These are phyloP conservation scores for Rhingia rostrata DNA, from an alignment of 2,888 invertebrate species.

Conservation along the genomic window DNA sequence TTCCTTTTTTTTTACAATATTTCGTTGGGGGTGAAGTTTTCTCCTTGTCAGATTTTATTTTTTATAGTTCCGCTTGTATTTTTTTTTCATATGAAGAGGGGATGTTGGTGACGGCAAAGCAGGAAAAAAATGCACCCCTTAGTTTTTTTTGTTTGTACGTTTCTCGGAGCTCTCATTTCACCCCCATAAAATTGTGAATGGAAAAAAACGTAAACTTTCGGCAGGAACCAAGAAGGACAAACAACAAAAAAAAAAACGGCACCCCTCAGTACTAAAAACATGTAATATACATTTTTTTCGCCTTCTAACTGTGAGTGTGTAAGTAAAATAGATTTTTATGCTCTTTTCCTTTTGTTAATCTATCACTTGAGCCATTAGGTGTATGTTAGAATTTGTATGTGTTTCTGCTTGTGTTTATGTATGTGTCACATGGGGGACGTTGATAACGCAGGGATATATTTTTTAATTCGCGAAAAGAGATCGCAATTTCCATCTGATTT, in stretches of 20 bases:
- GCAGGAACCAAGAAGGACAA: slow-evolving; percentile 19
- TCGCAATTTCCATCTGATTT: slow-evolving; percentile 13
- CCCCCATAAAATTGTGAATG: slow-evolving; percentile 56
- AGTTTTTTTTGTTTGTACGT: slow-evolving; percentile 36
- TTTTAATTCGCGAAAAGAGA: slow-evolving; percentile 11
- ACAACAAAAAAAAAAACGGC: slow-evolving; percentile 28
- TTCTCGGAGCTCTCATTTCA: slow-evolving; percentile 53
- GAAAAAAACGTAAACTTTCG: slow-evolving; percentile 48
- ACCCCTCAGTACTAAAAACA: slow-evolving; percentile 33
- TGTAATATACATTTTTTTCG: slow-evolving; percentile 11
- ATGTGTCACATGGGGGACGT: background rate
- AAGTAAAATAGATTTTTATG: slow-evolving; percentile 28
- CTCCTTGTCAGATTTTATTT: slow-evolving; percentile 50
- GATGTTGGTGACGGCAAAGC: slow-evolving; percentile 37
- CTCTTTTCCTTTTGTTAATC: slow-evolving; percentile 32
- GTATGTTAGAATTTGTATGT: background rate
- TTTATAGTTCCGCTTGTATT: slow-evolving; percentile 42
- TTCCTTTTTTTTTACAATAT: slow-evolving; percentile 48
- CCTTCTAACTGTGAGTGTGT: slow-evolving; percentile 15
- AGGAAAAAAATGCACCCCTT: slow-evolving; percentile 61
- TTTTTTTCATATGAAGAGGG: slow-evolving; percentile 28
- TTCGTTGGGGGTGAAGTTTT: slow-evolving; percentile 63
- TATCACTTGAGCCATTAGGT: slow-evolving; percentile 11
- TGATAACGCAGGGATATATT: background rate
- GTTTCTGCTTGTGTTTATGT: background rate